Conservation (phyloP, 2,113 vertebrate species). For the Anoplopoma fimbria region DNA sequence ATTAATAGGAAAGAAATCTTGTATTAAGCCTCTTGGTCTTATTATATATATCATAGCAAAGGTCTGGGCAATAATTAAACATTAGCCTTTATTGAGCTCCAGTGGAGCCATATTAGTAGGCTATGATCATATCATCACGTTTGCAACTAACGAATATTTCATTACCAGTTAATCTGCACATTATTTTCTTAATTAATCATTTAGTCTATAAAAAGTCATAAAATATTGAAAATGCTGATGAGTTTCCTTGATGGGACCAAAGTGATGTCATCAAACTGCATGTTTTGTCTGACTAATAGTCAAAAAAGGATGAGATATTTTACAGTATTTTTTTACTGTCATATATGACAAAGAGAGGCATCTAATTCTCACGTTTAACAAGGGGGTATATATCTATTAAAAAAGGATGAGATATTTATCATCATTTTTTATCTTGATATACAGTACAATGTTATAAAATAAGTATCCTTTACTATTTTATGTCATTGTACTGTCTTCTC, state of each 20-base stretch:
- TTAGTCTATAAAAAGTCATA: slow-evolving; percentile 4
- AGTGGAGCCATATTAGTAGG: not conserved
- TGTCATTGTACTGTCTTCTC: not conserved
- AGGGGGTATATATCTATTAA: not conserved
- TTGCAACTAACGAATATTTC: not conserved
- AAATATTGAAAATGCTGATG: not conserved
- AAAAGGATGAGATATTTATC: not conserved
- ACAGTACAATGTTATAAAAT: not conserved
- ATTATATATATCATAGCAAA: slow-evolving; percentile 12
- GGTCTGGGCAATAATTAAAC: slow-evolving; percentile 16
- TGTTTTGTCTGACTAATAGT: not conserved
- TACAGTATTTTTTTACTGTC: too few species aligned
- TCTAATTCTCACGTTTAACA: not conserved
- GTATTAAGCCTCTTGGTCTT: not conserved
- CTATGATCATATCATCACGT: not conserved
- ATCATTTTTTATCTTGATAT: not conserved
- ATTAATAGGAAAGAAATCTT: slow-evolving; percentile 6
- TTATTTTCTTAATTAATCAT: not conserved
- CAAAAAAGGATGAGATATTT: too few species aligned
- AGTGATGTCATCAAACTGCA: not conserved
- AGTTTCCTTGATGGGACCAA: not conserved
- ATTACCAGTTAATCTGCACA: not conserved
- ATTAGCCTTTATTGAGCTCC: slow-evolving; percentile 6
- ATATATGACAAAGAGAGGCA: not conserved
- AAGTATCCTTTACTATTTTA: not conserved